Conservation (phyloP, 2,888 invertebrate genomes). For the Anthrax anthrax region DNA sequence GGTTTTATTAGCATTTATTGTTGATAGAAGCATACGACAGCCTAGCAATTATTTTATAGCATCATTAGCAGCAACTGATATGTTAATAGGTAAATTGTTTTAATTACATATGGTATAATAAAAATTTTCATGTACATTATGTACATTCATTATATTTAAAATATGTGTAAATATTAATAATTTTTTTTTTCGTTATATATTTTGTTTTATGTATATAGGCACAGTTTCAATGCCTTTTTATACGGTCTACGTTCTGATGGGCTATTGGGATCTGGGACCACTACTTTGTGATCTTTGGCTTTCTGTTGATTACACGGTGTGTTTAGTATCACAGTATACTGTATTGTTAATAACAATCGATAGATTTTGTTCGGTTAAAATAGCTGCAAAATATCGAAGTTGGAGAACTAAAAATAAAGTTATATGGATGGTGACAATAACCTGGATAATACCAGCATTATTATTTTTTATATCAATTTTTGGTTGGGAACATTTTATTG, state of each 20-base stretch:
- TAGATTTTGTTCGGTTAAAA: constrained; percentile 96
- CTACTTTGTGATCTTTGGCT: constrained; percentile 96
- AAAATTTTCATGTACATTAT: background rate
- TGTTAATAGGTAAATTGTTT: constrained; percentile 69
- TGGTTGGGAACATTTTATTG: constrained; percentile 97
- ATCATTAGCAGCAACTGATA: constrained; percentile 91
- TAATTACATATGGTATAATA: background rate
- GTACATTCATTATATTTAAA: no score
- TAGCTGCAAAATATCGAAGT: constrained; percentile 89
- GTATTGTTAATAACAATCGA: constrained; percentile 97
- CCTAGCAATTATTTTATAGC: constrained; percentile 99
- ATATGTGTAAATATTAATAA: background rate
- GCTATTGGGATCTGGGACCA: constrained; percentile 93
- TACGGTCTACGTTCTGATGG: constrained; percentile 91
- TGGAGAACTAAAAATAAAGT: constrained; percentile 93
- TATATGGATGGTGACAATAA: constrained; percentile 88
- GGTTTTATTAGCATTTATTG: constrained; percentile 86
- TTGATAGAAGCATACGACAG: constrained; percentile 84
- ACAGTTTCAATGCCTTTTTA: constrained; percentile 98
- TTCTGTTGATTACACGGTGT: constrained; percentile 97
- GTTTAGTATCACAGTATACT: constrained; percentile 97
- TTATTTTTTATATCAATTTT: constrained; percentile 97
- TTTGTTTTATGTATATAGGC: constrained; percentile 37
- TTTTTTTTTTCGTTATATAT: background rate
- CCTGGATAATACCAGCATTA: constrained; percentile 92